Evolutionary conservation across 2,113 vertebrate species (phyloP).

Genomic region (Catharus fuscescens): DNA sequence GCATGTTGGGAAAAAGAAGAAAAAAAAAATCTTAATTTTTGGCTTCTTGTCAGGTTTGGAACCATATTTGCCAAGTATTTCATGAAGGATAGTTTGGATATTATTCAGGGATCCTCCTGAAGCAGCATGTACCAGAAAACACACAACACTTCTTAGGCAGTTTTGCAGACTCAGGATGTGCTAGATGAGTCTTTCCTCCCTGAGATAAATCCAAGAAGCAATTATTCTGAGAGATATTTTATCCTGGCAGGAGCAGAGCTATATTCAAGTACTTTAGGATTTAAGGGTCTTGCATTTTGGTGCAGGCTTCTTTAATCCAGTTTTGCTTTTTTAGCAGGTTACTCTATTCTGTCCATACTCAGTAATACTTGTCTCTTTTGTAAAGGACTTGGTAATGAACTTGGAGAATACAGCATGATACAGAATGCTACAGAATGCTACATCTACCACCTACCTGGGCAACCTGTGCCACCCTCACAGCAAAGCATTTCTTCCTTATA

Average conservation of each 20-base stretch:
- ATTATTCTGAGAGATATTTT: constrained; percentile 2
- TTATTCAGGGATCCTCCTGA: constrained; percentile 14
- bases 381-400: not conserved
- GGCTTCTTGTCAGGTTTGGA: not conserved
- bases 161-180: constrained; percentile 26
- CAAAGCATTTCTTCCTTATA: not conserved
- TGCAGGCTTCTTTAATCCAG: not conserved
- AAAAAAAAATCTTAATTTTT: not conserved
- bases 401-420: not conserved
- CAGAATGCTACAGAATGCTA: not conserved
- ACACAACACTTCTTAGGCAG: not conserved
- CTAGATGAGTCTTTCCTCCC: not conserved
- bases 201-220: not conserved
- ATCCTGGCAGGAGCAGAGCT: not conserved
- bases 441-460: too few species aligned
- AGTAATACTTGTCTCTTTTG: not conserved
- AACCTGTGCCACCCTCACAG: not conserved
- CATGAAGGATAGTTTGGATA: constrained; percentile 1
- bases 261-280: not conserved
- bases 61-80: not conserved
- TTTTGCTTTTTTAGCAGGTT: not conserved
- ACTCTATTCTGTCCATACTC: not conserved
- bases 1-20: not conserved
- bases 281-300: not conserved
- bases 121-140: not conserved